phyloP scores from a whole-genome alignment of 2,113 vertebrate species.

The Labrus mixtus region DNA sequence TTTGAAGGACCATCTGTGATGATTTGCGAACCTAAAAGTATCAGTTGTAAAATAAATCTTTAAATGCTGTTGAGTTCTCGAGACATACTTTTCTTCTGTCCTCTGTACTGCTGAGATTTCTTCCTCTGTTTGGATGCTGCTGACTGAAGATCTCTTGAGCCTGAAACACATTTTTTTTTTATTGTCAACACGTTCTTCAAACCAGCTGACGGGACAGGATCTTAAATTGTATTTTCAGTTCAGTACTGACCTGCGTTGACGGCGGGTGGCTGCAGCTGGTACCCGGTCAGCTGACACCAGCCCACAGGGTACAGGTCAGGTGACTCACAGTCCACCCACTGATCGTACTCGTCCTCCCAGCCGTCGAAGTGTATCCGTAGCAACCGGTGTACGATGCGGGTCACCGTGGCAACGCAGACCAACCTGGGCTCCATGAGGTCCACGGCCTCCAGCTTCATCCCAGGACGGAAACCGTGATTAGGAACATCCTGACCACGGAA shows the following conservation, averaged over 20 bases:
- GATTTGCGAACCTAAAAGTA: too few relatives aligned
- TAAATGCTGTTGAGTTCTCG: too few relatives aligned
- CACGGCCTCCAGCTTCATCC: constrained; percentile 97
- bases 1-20: too few relatives aligned
- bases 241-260: constrained; percentile 83
- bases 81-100: constrained; percentile 95
- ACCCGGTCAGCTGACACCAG: constrained; percentile 96
- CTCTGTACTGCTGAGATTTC: constrained; percentile 96
- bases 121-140: constrained; percentile 95
- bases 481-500: constrained; percentile 88
- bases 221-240: too few relatives aligned
- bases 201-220: too few relatives aligned
- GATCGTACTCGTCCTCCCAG: constrained; percentile 97
- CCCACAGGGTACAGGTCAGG: constrained; percentile 96
- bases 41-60: too few relatives aligned
- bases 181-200: neutral
- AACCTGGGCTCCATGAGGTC: constrained; percentile 97
- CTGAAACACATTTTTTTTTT: constrained; percentile 68
- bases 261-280: constrained; percentile 94
- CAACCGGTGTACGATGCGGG: constrained; percentile 93
- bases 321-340: constrained; percentile 97
- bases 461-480: constrained; percentile 93
- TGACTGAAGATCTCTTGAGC: constrained; percentile 90
- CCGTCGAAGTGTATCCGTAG: constrained; percentile 96
- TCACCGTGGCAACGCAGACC: constrained; percentile 97